Evolutionary conservation across 2,113 vertebrate genomes (phyloP).

Genomic region (Phyllostomus hastatus): DNA sequence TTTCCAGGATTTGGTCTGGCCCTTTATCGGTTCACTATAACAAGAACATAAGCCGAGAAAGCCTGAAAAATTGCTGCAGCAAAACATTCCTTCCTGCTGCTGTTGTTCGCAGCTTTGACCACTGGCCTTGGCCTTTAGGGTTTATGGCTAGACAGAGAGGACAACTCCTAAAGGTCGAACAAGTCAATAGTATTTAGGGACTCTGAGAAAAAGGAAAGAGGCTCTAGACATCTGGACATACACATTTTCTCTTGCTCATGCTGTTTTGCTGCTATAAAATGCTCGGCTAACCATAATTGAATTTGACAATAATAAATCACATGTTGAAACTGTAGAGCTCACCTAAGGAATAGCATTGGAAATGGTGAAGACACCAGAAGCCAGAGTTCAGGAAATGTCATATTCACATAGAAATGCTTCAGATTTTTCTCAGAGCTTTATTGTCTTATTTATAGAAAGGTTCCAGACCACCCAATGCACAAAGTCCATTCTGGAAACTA

Average conservation of each 20-base stretch:
- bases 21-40: constrained; percentile 63
- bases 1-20: constrained; percentile 38
- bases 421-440: constrained; percentile 74
- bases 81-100: not conserved
- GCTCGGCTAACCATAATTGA: constrained; percentile 79
- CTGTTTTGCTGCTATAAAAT: constrained; percentile 71
- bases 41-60: constrained; percentile 47
- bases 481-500: constrained; percentile 49
- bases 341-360: constrained; percentile 73
- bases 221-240: not conserved
- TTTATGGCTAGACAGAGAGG: not conserved
- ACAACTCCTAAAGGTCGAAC: not conserved
- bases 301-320: constrained; percentile 78
- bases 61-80: constrained; percentile 61
- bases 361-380: constrained; percentile 69
- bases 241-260: constrained; percentile 17
- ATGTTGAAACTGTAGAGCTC: constrained; percentile 78
- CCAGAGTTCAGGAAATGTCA: constrained; percentile 79
- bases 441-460: constrained; percentile 45
- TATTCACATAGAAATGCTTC: constrained; percentile 80
- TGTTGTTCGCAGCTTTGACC: not conserved
- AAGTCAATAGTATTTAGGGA: not conserved
- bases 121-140: not conserved
- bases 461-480: constrained; percentile 56
- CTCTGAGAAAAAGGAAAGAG: constrained; percentile 35